Evolutionary conservation across 2,113 vertebrate genomes (phyloP).

Genomic region (Edolisoma coerulescens): DNA sequence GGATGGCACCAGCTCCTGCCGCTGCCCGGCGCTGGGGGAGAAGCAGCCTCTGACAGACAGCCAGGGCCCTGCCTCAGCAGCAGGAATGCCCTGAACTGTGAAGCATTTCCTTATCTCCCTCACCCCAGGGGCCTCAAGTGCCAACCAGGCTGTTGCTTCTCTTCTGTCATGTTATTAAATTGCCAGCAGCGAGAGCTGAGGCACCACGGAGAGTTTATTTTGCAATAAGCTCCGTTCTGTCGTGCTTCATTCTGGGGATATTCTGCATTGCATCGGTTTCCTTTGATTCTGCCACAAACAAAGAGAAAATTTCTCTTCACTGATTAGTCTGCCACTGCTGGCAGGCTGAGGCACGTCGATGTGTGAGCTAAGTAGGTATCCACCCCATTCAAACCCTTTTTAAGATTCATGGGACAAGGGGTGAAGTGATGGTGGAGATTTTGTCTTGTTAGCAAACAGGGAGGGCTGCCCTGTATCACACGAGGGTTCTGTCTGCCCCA

Average conservation of each 20-base stretch:
- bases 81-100: background rate
- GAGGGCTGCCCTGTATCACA: background rate
- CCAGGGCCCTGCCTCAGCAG: background rate
- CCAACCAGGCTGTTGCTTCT: background rate
- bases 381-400: background rate
- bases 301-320: background rate
- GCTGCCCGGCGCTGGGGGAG: rapidly evolving
- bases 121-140: background rate
- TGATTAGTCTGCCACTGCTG: background rate
- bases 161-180: background rate
- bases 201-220: background rate
- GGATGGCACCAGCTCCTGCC: background rate
- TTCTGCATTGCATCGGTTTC: background rate
- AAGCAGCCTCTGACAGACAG: background rate
- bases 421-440: background rate
- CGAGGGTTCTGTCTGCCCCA: background rate
- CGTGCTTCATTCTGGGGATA: background rate
- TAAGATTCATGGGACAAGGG: background rate
- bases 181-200: background rate
- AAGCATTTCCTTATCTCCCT: background rate
- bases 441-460: background rate
- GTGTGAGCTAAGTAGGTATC: background rate
- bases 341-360: background rate
- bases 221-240: background rate
- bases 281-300: background rate